Evolutionary conservation across 37 sponge, comb jelly and placozoan species (phyloP), one percentile per base, ranked within the genome.

Genomic region (Aplysina aerophoba): DNA sequence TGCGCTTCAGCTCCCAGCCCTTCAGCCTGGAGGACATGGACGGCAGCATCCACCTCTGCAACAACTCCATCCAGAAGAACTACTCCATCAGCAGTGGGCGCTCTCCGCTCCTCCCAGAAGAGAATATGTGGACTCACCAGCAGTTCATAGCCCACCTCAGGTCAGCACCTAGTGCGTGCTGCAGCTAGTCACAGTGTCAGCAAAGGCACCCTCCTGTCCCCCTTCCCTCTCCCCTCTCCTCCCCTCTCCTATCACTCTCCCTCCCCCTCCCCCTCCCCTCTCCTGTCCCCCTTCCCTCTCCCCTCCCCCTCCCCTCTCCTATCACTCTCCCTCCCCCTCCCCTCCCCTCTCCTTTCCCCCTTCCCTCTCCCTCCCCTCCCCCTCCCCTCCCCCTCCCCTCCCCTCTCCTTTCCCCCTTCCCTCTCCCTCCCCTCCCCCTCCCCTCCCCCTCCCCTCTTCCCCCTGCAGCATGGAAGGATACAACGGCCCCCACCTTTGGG

Each of bases 1-100:
- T 98, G 41, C 80, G 99, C 38, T 98, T 98, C 83, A 90, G 93
- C 22, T 69, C 93, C 0, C 93, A 92, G 57, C 84, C 74, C 13
- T 98, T 85, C 87, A 91, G 88, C 34, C 81, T 96, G 31, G 88
- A 92, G 15, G 81, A 94, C 67, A 80, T 98, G 25, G 92, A 96
- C 50, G 81, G 91, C 78, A 89, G 89, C 55, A 88, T 98, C 34
- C 99, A 98, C 73, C 88, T 98, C 15, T 94, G 93, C 58, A 98
- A 98, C 84, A 98, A 96, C 82, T 90, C 95, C 33, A 90, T 96
- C 14, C 99, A 98, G 79, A 91, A 86, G 68, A 83, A 98, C 79
- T 91, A 80, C 34, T 27, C 72, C 22, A 90, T 86, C 63, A 40
- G 73, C n/a, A 61, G 37, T 24, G 64, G 20, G 0, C 81, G 96